phyloP scores from a whole-genome alignment of 1,140 invertebrate genomes.

The Euura saliciscinereae region DNA sequence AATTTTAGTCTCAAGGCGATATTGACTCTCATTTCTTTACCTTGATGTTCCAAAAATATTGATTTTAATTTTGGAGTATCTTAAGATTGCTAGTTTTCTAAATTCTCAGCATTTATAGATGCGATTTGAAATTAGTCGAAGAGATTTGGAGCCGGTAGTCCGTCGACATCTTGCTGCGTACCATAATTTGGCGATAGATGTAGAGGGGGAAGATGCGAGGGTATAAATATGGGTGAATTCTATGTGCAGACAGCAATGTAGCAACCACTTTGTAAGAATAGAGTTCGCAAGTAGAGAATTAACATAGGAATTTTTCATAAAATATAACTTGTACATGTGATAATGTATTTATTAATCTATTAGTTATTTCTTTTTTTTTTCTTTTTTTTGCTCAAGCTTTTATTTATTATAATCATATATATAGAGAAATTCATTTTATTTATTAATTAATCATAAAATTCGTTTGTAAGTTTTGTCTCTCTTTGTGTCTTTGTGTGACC shows the following conservation, averaged over 20 bases:
- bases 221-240: conserved; percentile 40
- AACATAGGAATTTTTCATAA: background rate
- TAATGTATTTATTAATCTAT: conserved; percentile 10
- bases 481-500: conserved; percentile 17
- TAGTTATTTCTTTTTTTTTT: conserved; percentile 14
- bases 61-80: too few relatives aligned
- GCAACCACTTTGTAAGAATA: conserved; percentile 24
- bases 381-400: too few relatives aligned
- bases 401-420: too few relatives aligned
- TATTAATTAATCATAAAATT: background rate
- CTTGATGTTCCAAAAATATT: too few relatives aligned
- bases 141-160: too few relatives aligned
- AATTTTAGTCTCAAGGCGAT: too few relatives aligned
- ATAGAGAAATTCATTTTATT: conserved; percentile 8
- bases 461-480: conserved; percentile 24
- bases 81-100: too few relatives aligned
- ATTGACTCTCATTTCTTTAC: too few relatives aligned
- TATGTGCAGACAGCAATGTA: conserved; percentile 36
- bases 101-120: too few relatives aligned
- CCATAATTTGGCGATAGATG: background rate
- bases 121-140: too few relatives aligned
- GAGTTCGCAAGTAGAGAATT: background rate
- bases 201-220: background rate
- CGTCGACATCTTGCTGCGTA: too few relatives aligned
- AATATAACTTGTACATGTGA: background rate